A percentile compares a stretch with the other conserved stretches of the same genome.
Evolutionary conservation across 2,797 vertebrate genomes (phyloP).

Genomic region (Enteromius thamalakanensis): DNA sequence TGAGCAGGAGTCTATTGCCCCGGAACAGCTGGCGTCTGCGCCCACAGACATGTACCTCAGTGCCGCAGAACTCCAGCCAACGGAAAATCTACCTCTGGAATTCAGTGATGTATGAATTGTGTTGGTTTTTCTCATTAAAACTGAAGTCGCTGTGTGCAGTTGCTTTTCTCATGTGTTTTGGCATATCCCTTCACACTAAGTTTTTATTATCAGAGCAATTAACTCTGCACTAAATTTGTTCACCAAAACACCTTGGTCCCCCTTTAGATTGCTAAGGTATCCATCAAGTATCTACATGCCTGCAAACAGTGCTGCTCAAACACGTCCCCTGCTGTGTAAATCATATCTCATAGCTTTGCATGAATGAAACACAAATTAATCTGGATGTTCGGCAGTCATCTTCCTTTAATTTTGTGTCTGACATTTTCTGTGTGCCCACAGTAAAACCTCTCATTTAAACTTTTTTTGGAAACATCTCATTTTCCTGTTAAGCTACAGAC

Average conservation of each 20-base stretch:
- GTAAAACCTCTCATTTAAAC: conserved; percentile 36
- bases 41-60: conserved; percentile 93
- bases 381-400: conserved; percentile 17
- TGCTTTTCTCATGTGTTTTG: background rate
- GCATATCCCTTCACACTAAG: conserved; percentile 20
- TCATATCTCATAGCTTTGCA: conserved; percentile 3
- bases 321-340: conserved; percentile 33
- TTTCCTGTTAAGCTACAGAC: conserved; percentile 1
- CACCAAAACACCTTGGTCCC: background rate
- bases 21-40: conserved; percentile 80
- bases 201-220: conserved; percentile 21
- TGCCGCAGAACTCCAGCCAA: conserved; percentile 95
- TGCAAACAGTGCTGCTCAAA: conserved; percentile 16
- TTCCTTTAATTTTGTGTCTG: conserved; percentile 17
- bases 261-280: background rate
- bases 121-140: conserved; percentile 37
- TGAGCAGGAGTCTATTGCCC: conserved; percentile 84
- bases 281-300: conserved; percentile 37
- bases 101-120: conserved; percentile 90
- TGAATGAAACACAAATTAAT: conserved; percentile 37
- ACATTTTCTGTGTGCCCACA: conserved; percentile 14
- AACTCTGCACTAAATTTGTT: background rate
- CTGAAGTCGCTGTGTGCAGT: background rate
- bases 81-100: conserved; percentile 93
- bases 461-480: conserved; percentile 27